Evolutionary conservation across 2,113 vertebrate genomes (phyloP), one percentile per base, ranked within the genome.

Genomic region (Connochaetes taurinus): DNA sequence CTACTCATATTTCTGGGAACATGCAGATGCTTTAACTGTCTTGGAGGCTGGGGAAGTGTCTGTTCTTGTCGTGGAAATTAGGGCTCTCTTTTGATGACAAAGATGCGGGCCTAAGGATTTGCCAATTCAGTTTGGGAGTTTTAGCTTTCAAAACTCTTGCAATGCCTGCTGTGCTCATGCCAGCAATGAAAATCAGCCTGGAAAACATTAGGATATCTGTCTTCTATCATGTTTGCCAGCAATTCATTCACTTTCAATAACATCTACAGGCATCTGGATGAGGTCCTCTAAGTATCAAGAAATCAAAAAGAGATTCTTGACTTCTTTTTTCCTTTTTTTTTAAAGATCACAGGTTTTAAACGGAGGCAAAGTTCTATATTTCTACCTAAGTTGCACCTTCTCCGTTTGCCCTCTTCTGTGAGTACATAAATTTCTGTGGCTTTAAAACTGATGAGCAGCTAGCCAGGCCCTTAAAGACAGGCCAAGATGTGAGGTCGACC

Each of bases 241-340:
- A 87, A 89, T 62, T 64, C 25, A 57, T 52, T 64, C 47, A n/a
- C 91, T 97, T 95, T 97, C 71, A 76, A 67, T 89, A 91, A 90
- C 58, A 4, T 94, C 96, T 94, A 91, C 96, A 87, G 80, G 57
- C 29, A 62, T 84, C 71, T 84, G 40, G 64, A 74, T 64, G 50
- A 58, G 57, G 40, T 57, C 64, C 52, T 60, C 55, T 84, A 81
- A 84, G 29, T 29, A 83, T 9, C 15, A 33, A 78, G 87, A 86
- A 57, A 47, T 13, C 13, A 31, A 31, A 40, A 58, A 60, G 74
- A 52, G 27, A 81, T 29, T 52, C 45, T 23, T 57, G 53, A 53
- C 23, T 43, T 36, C 23, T n/a, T n/a, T 53, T 62, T 25, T 13
- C 52, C 58, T 19, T 4, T 57, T 45, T 25, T 84, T 60, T 62